Base-by-base conservation (phyloP, 2,888 invertebrate species). In the Pristionchus arcanus region DNA sequence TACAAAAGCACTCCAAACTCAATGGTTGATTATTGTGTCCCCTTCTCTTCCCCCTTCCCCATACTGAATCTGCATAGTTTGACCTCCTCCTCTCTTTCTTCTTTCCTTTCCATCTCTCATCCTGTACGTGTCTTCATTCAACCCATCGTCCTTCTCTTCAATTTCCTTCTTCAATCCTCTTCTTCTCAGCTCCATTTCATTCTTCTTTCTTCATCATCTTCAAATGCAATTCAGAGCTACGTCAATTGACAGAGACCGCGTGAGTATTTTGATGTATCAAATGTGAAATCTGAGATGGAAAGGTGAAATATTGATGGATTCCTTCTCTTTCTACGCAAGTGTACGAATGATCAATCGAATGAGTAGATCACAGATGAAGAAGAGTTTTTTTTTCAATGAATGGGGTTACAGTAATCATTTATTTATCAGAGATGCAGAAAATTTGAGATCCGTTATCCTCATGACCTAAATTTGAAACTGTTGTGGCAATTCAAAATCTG, bases 81-180 rank as follows among this genome's bases (percentile, higher is more conserved):
- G 37, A 74, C 37, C 74, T 37, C 37, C 74, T 74, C 37, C 74
- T 21, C 31, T 11, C 19, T 37, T 74, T 37, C 21, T 11, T 37
- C 25, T 37, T 21, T 5, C 68, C 21, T 31, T 66, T 66, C 28
- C 66, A 13, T 28, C 66, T 66, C 66, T 28, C 28, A 28, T 68
- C 68, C 68, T 68, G 31, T 68, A 68, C 68, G 68, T 68, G 68
- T 68, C 74, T 77, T 77, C 74, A 77, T 77, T 77, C 74, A 77
- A 25, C 25, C 25, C 42, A 42, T 77, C 42, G 42, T 42, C 37
- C 49, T 49, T 49, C 28, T 53, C 81, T 81, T 81, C 81, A 81
- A 81, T 81, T 81, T 81, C 81, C 81, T 81, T 21, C 28, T 49
- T 28, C 81, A 42, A 81, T 81, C 81, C 28, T 49, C 77, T n/a